Evolutionary conservation across 2,797 vertebrate species (phyloP).

Genomic region (Enoplosus armatus): DNA sequence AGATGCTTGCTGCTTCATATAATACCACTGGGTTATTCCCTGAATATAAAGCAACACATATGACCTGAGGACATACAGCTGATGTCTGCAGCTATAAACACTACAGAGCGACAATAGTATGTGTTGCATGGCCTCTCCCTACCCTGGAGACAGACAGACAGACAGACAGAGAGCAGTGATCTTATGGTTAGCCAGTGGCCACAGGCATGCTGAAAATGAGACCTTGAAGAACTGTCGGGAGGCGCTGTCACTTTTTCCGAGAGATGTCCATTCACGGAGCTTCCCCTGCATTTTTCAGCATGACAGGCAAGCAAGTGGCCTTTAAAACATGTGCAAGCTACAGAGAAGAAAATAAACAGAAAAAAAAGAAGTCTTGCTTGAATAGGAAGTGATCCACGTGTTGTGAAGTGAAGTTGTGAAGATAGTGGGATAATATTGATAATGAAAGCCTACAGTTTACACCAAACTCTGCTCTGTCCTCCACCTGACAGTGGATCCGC

Average conservation of each 20-base stretch:
- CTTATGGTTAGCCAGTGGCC: slow-evolving; percentile 64
- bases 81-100: slow-evolving; percentile 25
- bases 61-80: slow-evolving; percentile 16
- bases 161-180: slow-evolving; percentile 66
- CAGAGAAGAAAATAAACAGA: slow-evolving; percentile 7
- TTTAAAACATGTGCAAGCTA: slow-evolving; percentile 32
- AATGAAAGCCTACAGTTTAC: background rate
- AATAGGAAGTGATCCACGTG: background rate
- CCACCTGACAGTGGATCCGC: slow-evolving; percentile 3
- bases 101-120: slow-evolving; percentile 29
- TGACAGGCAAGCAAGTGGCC: slow-evolving; percentile 55
- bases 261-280: slow-evolving; percentile 64
- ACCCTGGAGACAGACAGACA: slow-evolving; percentile 52
- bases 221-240: slow-evolving; percentile 69
- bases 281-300: slow-evolving; percentile 50
- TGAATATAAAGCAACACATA: slow-evolving; percentile 22
- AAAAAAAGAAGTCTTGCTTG: background rate
- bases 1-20: slow-evolving; percentile 28
- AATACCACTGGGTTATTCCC: slow-evolving; percentile 1
- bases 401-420: background rate
- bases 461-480: background rate
- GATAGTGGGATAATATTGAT: background rate
- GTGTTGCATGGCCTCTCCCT: slow-evolving; percentile 59
- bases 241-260: slow-evolving; percentile 78
- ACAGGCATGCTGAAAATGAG: slow-evolving; percentile 77